phyloP scores from a whole-genome alignment of 2,113 vertebrate species.

The Nycticryphes semicollaris region DNA sequence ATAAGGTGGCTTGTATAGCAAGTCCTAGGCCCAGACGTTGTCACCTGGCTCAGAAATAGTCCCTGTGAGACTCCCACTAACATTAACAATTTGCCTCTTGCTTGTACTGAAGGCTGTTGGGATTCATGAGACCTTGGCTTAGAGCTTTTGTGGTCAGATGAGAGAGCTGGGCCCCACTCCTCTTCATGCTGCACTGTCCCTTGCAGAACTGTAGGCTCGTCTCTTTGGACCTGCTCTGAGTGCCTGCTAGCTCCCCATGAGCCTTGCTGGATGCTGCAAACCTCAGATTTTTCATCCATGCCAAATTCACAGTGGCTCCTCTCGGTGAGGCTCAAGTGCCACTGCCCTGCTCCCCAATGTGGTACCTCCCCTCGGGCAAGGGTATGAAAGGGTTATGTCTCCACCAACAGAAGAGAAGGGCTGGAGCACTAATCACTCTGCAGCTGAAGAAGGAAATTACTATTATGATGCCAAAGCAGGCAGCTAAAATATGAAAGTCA shows the following conservation, averaged over 20 bases:
- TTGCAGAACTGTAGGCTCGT: background rate
- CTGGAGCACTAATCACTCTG: background rate
- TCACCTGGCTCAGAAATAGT: background rate
- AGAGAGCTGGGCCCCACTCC: fast-evolving
- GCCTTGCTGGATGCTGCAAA: background rate
- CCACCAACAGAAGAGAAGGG: background rate
- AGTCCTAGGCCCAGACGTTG: background rate
- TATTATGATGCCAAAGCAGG: background rate
- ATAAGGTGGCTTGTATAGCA: background rate
- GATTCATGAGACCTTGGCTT: background rate
- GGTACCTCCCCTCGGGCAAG: background rate
- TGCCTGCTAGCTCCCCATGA: background rate
- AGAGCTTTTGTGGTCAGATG: background rate
- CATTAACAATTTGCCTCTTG: background rate
- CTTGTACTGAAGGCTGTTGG: background rate
- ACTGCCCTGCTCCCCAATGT: background rate
- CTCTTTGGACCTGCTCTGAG: background rate
- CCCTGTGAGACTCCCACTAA: background rate
- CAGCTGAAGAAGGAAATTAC: background rate
- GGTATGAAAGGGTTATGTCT: background rate
- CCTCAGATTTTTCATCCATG: background rate
- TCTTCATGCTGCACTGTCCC: fast-evolving
- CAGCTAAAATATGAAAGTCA: slow-evolving; percentile 21
- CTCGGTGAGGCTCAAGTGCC: background rate
- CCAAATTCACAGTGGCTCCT: background rate